Base-by-base conservation (phyloP, 64 coral and sea anemone genomes). In the Cladopsammia gracilis region DNA sequence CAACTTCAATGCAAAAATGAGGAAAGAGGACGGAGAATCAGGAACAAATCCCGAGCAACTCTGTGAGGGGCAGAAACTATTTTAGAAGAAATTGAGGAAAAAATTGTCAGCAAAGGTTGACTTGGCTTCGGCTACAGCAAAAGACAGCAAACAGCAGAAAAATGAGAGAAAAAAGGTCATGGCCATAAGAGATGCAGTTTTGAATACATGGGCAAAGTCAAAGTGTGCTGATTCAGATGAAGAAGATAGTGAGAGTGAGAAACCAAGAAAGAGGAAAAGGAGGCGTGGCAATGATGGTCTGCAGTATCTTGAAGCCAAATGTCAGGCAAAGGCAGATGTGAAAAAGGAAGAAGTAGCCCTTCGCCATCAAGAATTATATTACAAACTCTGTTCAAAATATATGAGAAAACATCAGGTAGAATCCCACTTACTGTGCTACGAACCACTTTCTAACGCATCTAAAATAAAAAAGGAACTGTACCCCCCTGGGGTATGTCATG, bases 1-100 rank as follows among this genome's bases (percentile, higher is more conserved):
- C 25, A 86, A 94, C 20, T 94, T 85, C 54, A 94, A 48, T 50
- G 20, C 67, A 48, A 94, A 94, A 83, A 76, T 94, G 69, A 94
- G 50, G 60, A 83, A 66, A 65, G 87, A 95, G 50, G 87, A 95
- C 43, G 44, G 49, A 18, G 75, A 67, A 16, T 89, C 93, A 20
- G 93, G 78, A 45, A 72, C 76, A 23, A 73, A 71, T 53, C 86
- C 70, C 20, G 77, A 71, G 19, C 42, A 47, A 43, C 70, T 25
- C 23, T 65, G 58, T 77, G 25, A 62, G 86, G 85, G 56, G 73
- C 48, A 18, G 85, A 93, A 60, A 69, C 22, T 3, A 22, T 88
- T 60, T 71, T 94, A 48, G 62, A 94, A 66, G 64, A 94, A 61
- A 88, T 95, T 59, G 77, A 73, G 10, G 93, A 95, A 85, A 62